phyloP scores from a whole-genome alignment of 92 coral and sea anemone species.

The Ricordea florida region DNA sequence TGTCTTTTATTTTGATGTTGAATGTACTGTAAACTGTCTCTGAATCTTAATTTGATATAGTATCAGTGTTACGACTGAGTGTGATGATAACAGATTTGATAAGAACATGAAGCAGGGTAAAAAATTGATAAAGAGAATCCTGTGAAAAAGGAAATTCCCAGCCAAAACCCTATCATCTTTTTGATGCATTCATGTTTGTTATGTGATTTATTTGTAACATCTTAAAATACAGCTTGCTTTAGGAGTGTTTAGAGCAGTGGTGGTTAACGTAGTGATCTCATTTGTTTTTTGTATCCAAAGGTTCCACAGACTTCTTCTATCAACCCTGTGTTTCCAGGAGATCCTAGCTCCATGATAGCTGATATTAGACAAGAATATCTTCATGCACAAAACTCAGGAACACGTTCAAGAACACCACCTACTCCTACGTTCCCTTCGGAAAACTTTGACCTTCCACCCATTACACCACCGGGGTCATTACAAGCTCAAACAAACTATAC shows the following conservation, averaged over 20 bases:
- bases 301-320: slow-evolving; percentile 60
- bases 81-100: too few relatives aligned
- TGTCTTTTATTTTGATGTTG: too few relatives aligned
- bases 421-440: slow-evolving; percentile 92
- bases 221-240: too few relatives aligned
- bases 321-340: slow-evolving; percentile 77
- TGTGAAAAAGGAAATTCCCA: too few relatives aligned
- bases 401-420: slow-evolving; percentile 60
- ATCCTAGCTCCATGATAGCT: slow-evolving; percentile 62
- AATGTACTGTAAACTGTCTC: too few relatives aligned
- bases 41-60: too few relatives aligned
- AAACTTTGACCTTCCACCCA: slow-evolving; percentile 90
- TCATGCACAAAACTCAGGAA: slow-evolving; percentile 46
- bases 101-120: too few relatives aligned
- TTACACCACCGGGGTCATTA: slow-evolving; percentile 68
- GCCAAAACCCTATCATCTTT: too few relatives aligned
- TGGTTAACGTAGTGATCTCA: background rate
- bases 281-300: slow-evolving; percentile 18
- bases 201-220: background rate
- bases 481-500: slow-evolving; percentile 45
- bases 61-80: too few relatives aligned
- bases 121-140: too few relatives aligned
- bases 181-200: too few relatives aligned
- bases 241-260: background rate
- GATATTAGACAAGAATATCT: slow-evolving; percentile 70